phyloP scores from a whole-genome alignment of 2,888 invertebrate genomes.

The Campoplex nolae region DNA sequence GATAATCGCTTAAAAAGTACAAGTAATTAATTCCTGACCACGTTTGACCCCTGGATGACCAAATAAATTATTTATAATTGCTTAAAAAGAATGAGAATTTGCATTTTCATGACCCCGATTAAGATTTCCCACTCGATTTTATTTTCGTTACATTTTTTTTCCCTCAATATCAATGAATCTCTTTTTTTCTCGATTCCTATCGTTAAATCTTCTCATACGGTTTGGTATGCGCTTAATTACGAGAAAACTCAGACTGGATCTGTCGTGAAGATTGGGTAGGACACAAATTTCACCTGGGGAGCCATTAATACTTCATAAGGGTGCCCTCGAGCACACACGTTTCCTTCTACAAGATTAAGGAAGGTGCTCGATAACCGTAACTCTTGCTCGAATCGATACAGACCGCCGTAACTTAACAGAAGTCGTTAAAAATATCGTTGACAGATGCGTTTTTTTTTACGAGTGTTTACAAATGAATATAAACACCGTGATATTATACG shows the following conservation, averaged over 20 bases:
- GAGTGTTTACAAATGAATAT: constrained; percentile 21
- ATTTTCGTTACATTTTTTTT: neutral
- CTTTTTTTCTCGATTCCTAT: neutral
- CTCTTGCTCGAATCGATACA: constrained; percentile 34
- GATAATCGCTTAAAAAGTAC: no score
- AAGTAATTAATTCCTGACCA: neutral
- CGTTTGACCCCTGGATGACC: no score
- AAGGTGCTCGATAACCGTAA: constrained; percentile 47
- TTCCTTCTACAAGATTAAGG: constrained; percentile 50
- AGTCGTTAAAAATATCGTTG: constrained; percentile 37
- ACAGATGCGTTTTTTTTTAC: constrained; percentile 18
- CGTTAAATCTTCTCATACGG: neutral
- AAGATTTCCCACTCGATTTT: no score
- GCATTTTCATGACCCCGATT: neutral
- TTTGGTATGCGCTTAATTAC: constrained; percentile 42
- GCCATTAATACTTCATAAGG: constrained; percentile 57
- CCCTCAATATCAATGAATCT: neutral
- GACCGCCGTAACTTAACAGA: neutral
- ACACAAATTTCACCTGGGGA: constrained; percentile 43
- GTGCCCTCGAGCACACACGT: constrained; percentile 31
- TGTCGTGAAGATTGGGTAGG: neutral
- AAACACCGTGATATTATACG: neutral
- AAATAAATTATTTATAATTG: no score
- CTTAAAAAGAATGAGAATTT: no score
- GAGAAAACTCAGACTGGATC: constrained; percentile 5